phyloP scores from a whole-genome alignment of 2,888 invertebrate species.

The Ecliptopera silaceata region DNA sequence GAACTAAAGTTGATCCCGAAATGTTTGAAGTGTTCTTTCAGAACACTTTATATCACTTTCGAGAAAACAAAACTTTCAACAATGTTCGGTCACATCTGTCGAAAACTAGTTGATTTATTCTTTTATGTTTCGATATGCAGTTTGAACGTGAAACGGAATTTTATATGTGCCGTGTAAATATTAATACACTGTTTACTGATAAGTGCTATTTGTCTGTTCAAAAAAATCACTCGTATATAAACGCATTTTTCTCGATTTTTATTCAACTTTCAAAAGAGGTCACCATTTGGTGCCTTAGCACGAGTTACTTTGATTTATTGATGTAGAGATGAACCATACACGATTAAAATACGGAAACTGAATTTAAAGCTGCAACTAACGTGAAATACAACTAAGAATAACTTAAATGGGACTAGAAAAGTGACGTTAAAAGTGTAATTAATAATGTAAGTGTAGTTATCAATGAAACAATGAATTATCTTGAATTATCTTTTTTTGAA shows the following conservation, averaged over 20 bases:
- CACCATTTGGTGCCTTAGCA: constrained; percentile 31
- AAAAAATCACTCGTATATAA: neutral
- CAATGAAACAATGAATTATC: too few relatives aligned
- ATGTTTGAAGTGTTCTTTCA: too few relatives aligned
- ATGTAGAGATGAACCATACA: too few relatives aligned
- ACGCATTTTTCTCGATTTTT: constrained; percentile 8
- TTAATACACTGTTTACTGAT: constrained; percentile 21
- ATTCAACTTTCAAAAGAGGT: constrained; percentile 47
- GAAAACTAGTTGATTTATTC: constrained; percentile 47
- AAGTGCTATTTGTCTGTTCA: constrained; percentile 3
- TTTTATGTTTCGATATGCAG: constrained; percentile 47
- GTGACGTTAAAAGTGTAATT: too few relatives aligned
- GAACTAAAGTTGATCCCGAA: too few relatives aligned
- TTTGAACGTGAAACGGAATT: constrained; percentile 50
- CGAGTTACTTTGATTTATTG: neutral
- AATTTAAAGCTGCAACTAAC: too few relatives aligned
- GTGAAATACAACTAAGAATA: too few relatives aligned
- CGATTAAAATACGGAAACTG: too few relatives aligned
- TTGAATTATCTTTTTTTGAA: too few relatives aligned
- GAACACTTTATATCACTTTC: neutral
- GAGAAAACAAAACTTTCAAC: neutral
- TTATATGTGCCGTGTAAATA: constrained; percentile 39
- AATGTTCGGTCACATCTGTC: constrained; percentile 28
- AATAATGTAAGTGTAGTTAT: too few relatives aligned
- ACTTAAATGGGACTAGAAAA: too few relatives aligned